These are phyloP conservation scores for Siniperca undulata DNA, from an alignment of 2,797 vertebrate species.

Conservation along the genomic window DNA sequence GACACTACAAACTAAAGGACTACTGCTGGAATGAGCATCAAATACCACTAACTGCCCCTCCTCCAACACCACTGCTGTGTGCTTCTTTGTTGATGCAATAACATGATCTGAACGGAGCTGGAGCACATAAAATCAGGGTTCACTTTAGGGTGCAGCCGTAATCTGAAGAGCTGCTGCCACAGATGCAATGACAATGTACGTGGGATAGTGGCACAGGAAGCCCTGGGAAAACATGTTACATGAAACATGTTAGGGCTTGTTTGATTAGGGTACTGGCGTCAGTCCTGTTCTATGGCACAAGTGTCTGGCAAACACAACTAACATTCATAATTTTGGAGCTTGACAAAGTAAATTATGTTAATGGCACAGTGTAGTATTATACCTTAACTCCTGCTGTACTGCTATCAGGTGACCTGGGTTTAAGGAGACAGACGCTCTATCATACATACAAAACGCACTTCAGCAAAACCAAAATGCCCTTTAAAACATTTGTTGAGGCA, in stretches of 20 bases:
- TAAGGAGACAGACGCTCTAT: conserved; percentile 50
- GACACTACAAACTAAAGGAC: conserved; percentile 54
- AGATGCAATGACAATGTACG: neutral
- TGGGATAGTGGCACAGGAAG: conserved; percentile 19
- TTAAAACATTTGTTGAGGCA: conserved; percentile 69
- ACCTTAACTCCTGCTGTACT: conserved; percentile 52
- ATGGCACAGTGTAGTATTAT: conserved; percentile 65
- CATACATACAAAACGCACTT: conserved; percentile 59
- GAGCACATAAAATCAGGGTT: conserved; percentile 17
- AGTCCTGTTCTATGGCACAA: conserved; percentile 72
- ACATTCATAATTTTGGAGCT: conserved; percentile 71
- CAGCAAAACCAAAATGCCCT: conserved; percentile 66
- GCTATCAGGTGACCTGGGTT: conserved; percentile 55
- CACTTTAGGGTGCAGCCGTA: conserved; percentile 5
- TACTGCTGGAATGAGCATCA: conserved; percentile 42
- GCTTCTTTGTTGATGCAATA: conserved; percentile 46
- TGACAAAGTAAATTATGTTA: conserved; percentile 65
- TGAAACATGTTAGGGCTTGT: conserved; percentile 22
- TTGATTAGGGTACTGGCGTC: conserved; percentile 35
- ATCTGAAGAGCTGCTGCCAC: conserved; percentile 16
- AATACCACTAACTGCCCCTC: conserved; percentile 18
- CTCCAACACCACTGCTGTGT: conserved; percentile 10
- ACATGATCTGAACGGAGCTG: conserved; percentile 49
- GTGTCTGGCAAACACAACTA: conserved; percentile 58
- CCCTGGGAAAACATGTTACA: conserved; percentile 29